A percentile compares a stretch with the other conserved stretches of the same genome.
Conservation (phyloP, 2,888 invertebrate species). For the Ypsolopha sequella region DNA sequence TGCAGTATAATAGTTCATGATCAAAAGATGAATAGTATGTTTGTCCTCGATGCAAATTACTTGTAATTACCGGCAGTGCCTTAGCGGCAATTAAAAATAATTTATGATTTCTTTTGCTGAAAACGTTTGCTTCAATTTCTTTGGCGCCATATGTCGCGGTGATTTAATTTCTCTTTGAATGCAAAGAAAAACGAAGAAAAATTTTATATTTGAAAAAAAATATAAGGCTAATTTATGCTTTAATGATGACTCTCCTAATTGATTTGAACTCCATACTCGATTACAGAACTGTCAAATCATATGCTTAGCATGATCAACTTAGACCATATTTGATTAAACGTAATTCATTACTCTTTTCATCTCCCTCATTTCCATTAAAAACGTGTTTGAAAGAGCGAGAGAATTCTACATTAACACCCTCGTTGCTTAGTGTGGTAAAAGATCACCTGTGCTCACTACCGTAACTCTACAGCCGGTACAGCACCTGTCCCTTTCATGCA, state of each 20-base stretch:
- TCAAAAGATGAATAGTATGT: constrained; percentile 19
- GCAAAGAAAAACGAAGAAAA: too few relatives aligned
- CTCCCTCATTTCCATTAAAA: constrained; percentile 22
- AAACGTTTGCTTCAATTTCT: neutral
- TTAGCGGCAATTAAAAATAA: neutral
- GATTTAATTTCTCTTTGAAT: too few relatives aligned
- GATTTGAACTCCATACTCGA: constrained; percentile 40
- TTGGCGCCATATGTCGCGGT: neutral
- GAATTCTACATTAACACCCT: constrained; percentile 51
- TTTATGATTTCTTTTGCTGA: neutral
- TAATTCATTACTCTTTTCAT: constrained; percentile 31
- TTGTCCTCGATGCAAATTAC: neutral
- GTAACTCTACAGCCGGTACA: constrained; percentile 64
- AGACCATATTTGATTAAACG: constrained; percentile 47
- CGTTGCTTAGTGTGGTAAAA: constrained; percentile 55
- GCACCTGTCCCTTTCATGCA: constrained; percentile 69
- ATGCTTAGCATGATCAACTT: constrained; percentile 56
- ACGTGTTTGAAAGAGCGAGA: constrained; percentile 36
- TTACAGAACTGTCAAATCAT: constrained; percentile 44
- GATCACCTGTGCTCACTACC: constrained; percentile 72
- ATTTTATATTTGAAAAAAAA: too few relatives aligned
- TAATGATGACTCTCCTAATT: constrained; percentile 26
- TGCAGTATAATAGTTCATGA: constrained; percentile 17
- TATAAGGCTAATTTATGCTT: too few relatives aligned
- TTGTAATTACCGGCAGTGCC: neutral